A percentile compares a stretch with the other conserved stretches of the same genome.
These are phyloP conservation scores for Ormyrus thymus DNA, from an alignment of 2,888 invertebrate genomes.

Conservation along the genomic window DNA sequence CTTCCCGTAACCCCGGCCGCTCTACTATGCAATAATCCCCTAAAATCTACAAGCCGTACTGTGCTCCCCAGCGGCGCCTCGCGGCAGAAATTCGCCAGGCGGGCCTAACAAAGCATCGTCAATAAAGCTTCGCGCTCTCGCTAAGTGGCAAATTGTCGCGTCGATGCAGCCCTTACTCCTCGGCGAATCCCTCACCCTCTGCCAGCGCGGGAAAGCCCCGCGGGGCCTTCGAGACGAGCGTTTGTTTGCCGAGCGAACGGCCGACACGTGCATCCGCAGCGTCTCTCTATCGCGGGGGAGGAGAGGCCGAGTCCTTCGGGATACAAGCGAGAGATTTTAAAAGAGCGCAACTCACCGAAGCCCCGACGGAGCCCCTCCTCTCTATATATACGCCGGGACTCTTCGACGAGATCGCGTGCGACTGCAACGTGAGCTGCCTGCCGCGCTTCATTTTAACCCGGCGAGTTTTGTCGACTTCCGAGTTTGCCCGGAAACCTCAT, in stretches of 20 bases:
- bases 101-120: too few species aligned
- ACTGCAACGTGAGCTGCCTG: background rate
- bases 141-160: background rate
- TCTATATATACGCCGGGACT: too few species aligned
- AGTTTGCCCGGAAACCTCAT: conserved; percentile 6
- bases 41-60: too few species aligned
- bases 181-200: too few species aligned
- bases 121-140: background rate
- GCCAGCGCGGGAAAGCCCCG: background rate
- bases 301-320: conserved; percentile 21
- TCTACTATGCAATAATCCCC: too few species aligned
- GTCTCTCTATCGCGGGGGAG: too few species aligned
- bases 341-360: conserved; percentile 2
- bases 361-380: background rate
- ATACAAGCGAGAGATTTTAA: conserved; percentile 3
- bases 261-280: background rate
- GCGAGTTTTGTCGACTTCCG: background rate
- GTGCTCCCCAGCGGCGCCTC: too few species aligned
- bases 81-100: too few species aligned
- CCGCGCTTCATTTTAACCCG: conserved; percentile 13
- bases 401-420: background rate
- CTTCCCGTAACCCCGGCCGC: too few species aligned
- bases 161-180: background rate
- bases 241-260: background rate
- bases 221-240: background rate